Evolutionary conservation across 1,140 invertebrate genomes (phyloP).

Genomic region (Zeugodacus cucurbitae): DNA sequence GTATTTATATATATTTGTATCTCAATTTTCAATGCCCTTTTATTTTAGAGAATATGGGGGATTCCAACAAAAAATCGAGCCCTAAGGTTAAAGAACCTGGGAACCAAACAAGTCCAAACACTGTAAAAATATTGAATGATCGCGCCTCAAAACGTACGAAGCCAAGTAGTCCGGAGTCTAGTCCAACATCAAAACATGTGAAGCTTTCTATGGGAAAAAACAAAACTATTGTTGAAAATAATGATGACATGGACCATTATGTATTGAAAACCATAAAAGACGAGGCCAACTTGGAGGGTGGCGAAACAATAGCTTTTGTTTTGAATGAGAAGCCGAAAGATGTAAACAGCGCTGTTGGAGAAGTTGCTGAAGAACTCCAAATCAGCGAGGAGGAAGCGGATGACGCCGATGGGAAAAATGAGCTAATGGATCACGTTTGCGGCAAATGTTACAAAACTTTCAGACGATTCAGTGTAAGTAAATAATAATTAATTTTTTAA

Average conservation of each 20-base stretch:
- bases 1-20: neutral
- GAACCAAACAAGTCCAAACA: conserved; percentile 42
- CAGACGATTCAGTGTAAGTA: conserved; percentile 52
- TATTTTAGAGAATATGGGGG: neutral
- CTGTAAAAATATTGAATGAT: conserved; percentile 58
- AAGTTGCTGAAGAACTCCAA: conserved; percentile 48
- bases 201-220: conserved; percentile 42
- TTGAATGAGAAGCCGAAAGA: conserved; percentile 48
- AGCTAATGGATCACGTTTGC: conserved; percentile 63
- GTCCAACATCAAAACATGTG: conserved; percentile 46
- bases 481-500: neutral
- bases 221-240: conserved; percentile 49
- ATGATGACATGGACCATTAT: conserved; percentile 60
- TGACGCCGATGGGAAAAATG: conserved; percentile 43
- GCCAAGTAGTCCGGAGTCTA: conserved; percentile 13
- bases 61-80: conserved; percentile 5
- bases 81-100: neutral
- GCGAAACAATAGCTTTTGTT: conserved; percentile 59
- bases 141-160: conserved; percentile 20
- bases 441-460: conserved; percentile 64
- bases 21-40: conserved; percentile 13
- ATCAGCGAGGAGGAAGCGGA: conserved; percentile 30
- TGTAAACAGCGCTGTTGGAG: conserved; percentile 45
- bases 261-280: conserved; percentile 57
- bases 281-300: conserved; percentile 50